phyloP scores from a whole-genome alignment of 2,888 invertebrate species.

The Ceraclea dissimilis region DNA sequence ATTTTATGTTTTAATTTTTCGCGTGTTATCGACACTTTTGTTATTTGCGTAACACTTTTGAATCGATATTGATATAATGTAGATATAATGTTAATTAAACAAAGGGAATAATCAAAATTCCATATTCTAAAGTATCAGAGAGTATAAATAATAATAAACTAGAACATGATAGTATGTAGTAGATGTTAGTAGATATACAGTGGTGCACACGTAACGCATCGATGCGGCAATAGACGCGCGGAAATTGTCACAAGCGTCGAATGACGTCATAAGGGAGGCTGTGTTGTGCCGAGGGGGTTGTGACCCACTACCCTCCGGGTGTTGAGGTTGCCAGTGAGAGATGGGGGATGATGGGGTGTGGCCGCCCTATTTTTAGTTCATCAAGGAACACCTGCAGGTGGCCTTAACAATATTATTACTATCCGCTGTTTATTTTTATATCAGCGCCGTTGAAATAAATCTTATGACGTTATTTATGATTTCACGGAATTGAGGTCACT shows the following conservation, averaged over 20 bases:
- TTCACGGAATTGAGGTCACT: too few relatives aligned
- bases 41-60: too few relatives aligned
- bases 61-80: background rate
- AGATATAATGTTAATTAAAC: background rate
- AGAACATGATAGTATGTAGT: too few relatives aligned
- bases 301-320: background rate
- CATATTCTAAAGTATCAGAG: too few relatives aligned
- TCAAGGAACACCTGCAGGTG: slow-evolving; percentile 6
- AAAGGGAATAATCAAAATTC: background rate
- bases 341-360: slow-evolving; percentile 11
- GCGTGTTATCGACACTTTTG: too few relatives aligned
- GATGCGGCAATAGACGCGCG: background rate
- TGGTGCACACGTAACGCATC: too few relatives aligned
- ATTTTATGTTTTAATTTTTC: too few relatives aligned
- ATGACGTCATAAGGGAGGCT: slow-evolving; percentile 13
- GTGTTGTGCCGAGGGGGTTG: background rate
- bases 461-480: too few relatives aligned
- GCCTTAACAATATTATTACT: background rate
- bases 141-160: too few relatives aligned
- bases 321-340: background rate
- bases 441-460: too few relatives aligned
- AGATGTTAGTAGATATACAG: too few relatives aligned
- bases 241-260: slow-evolving; percentile 10
- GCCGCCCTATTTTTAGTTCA: slow-evolving; percentile 18
- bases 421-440: slow-evolving; percentile 5